Conservation (phyloP, 2,797 vertebrate genomes). For the Anisognathus igniventris region DNA sequence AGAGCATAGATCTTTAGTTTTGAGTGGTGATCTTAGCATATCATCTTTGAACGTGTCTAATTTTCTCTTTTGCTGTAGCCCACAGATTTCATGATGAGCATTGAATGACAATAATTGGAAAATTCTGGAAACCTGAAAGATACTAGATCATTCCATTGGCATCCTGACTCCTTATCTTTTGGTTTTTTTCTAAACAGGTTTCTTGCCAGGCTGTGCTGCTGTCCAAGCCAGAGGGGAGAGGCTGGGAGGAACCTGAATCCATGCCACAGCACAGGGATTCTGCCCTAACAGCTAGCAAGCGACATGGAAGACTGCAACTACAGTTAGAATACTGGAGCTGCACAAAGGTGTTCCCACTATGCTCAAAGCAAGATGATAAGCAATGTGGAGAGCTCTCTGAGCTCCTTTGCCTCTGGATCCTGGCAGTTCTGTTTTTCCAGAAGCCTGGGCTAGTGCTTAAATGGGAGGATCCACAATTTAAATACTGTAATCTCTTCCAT, state of each 20-base stretch:
- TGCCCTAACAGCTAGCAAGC: not conserved
- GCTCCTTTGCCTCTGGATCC: not conserved
- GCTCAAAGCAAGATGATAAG: not conserved
- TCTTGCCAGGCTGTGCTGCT: not conserved
- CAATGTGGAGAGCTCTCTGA: accelerated
- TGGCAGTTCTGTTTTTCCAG: not conserved
- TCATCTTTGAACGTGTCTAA: not conserved
- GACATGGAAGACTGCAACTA: not conserved
- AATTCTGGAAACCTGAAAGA: not conserved
- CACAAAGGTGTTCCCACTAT: not conserved
- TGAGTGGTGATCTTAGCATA: not conserved
- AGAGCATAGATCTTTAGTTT: not conserved
- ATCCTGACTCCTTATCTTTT: not conserved
- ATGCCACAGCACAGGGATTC: not conserved
- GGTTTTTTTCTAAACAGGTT: not conserved
- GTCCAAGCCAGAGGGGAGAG: not conserved
- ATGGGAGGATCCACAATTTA: not conserved
- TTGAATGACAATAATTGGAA: not conserved
- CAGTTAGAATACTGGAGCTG: not conserved
- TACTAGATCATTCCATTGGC: not conserved
- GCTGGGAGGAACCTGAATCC: not conserved
- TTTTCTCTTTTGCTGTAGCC: not conserved
- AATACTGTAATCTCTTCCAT: not conserved
- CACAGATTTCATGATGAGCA: not conserved
- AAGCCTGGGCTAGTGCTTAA: not conserved